Evolutionary conservation across 1,140 invertebrate species (phyloP).

Genomic region (Zaprionus vittiger): DNA sequence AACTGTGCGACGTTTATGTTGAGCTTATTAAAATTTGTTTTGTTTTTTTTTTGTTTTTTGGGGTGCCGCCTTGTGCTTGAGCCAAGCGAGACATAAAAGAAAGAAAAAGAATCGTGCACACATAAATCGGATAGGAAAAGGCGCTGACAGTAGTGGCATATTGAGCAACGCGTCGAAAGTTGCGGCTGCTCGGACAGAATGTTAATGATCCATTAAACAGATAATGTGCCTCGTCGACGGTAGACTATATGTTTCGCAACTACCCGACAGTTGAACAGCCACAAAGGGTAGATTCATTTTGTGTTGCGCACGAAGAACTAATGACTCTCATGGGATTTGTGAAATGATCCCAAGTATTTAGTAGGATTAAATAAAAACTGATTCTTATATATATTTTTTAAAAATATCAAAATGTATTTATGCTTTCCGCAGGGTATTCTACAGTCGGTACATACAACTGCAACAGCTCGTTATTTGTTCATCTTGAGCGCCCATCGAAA

Average conservation of each 20-base stretch:
- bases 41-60: slow-evolving; percentile 37
- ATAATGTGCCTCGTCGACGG: slow-evolving; percentile 68
- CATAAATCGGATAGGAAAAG: slow-evolving; percentile 51
- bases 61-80: slow-evolving; percentile 45
- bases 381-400: neutral
- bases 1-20: slow-evolving; percentile 23
- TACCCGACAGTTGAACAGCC: neutral
- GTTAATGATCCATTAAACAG: slow-evolving; percentile 81
- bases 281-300: slow-evolving; percentile 1
- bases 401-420: neutral
- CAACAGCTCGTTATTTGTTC: slow-evolving; percentile 7
- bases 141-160: slow-evolving; percentile 45
- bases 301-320: neutral
- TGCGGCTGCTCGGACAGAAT: slow-evolving; percentile 57
- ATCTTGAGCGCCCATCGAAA: slow-evolving; percentile 24
- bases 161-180: slow-evolving; percentile 51
- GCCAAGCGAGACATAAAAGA: slow-evolving; percentile 26
- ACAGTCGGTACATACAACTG: neutral
- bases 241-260: slow-evolving; percentile 43
- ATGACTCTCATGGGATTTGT: neutral
- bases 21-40: slow-evolving; percentile 19
- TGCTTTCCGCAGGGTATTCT: slow-evolving; percentile 11
- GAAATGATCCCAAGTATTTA: too few relatives aligned
- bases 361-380: too few relatives aligned
- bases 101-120: slow-evolving; percentile 23